These are phyloP conservation scores for Tretioscincus oriximinensis DNA, from an alignment of 2,113 vertebrate genomes.

Conservation along the genomic window DNA sequence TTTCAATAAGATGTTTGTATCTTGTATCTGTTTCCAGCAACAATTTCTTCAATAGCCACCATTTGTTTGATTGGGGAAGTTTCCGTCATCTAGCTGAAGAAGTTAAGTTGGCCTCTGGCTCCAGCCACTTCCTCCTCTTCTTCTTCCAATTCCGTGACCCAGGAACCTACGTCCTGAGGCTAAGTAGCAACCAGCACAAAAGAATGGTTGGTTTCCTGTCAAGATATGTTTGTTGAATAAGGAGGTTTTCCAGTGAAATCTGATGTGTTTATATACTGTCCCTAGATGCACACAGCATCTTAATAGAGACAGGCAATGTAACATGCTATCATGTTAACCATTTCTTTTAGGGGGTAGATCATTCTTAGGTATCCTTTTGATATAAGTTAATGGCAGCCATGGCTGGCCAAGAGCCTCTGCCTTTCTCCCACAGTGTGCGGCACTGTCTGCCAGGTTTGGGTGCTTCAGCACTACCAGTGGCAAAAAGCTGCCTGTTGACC, in stretches of 20 bases:
- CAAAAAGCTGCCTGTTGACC: too few relatives aligned
- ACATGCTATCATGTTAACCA: background rate
- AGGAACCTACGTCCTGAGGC: conserved; percentile 81
- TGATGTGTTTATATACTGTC: too few relatives aligned
- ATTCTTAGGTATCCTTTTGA: background rate
- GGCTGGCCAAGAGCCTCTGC: too few relatives aligned
- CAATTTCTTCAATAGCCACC: conserved; percentile 86
- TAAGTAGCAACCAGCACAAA: conserved; percentile 81
- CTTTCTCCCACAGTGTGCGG: too few relatives aligned
- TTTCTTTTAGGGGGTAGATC: background rate
- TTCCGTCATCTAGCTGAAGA: conserved; percentile 79
- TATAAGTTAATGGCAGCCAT: background rate
- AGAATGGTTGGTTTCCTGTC: conserved; percentile 75
- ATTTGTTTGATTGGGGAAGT: conserved; percentile 85
- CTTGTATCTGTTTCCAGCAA: conserved; percentile 65
- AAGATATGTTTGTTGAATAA: background rate
- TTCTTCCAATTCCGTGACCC: conserved; percentile 76
- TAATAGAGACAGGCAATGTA: background rate
- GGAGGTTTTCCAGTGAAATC: background rate
- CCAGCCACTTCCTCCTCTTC: conserved; percentile 70
- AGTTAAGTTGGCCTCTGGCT: conserved; percentile 55
- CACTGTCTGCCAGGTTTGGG: too few relatives aligned
- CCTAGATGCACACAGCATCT: background rate
- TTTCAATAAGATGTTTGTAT: background rate
- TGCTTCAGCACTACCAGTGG: too few relatives aligned